A percentile compares a stretch with the other conserved stretches of the same genome.
Conservation (phyloP, 2,888 invertebrate species). For the Melangyna quadrimaculata region DNA sequence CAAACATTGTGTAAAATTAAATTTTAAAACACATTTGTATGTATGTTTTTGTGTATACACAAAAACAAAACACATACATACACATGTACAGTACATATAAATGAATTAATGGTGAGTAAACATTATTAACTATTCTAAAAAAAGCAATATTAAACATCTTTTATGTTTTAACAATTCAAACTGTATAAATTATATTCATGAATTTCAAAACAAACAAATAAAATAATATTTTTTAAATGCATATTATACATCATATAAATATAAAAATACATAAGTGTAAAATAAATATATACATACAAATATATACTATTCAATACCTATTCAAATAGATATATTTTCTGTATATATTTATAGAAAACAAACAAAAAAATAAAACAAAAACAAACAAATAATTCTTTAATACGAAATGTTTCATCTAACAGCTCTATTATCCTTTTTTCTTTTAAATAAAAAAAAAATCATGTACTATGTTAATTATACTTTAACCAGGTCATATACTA, state of each 20-base stretch:
- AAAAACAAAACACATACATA: conserved; percentile 32
- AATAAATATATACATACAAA: conserved; percentile 56
- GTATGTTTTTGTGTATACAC: conserved; percentile 36
- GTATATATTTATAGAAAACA: conserved; percentile 54
- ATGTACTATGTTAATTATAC: background rate
- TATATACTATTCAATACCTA: conserved; percentile 40
- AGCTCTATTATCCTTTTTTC: background rate
- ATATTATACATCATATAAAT: conserved; percentile 61
- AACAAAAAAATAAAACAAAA: conserved; percentile 17
- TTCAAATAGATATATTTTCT: conserved; percentile 46
- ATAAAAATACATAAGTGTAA: conserved; percentile 3
- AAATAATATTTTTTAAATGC: conserved; percentile 69
- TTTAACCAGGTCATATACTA: conserved; percentile 1
- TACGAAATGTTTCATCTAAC: conserved; percentile 2
- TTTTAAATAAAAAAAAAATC: background rate
- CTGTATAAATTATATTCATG: conserved; percentile 54
- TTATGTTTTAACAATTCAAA: conserved; percentile 58
- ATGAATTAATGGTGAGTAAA: conserved; percentile 45
- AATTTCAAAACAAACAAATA: conserved; percentile 43
- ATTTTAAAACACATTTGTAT: conserved; percentile 61
- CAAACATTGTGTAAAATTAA: conserved; percentile 60
- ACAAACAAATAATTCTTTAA: conserved; percentile 3
- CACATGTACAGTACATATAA: too few species aligned
- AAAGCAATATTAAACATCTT: conserved; percentile 70
- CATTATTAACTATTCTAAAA: conserved; percentile 59